Evolutionary conservation across 2,797 vertebrate species (phyloP), one percentile per base, ranked within the genome.

Genomic region (Microhierax caerulescens): DNA sequence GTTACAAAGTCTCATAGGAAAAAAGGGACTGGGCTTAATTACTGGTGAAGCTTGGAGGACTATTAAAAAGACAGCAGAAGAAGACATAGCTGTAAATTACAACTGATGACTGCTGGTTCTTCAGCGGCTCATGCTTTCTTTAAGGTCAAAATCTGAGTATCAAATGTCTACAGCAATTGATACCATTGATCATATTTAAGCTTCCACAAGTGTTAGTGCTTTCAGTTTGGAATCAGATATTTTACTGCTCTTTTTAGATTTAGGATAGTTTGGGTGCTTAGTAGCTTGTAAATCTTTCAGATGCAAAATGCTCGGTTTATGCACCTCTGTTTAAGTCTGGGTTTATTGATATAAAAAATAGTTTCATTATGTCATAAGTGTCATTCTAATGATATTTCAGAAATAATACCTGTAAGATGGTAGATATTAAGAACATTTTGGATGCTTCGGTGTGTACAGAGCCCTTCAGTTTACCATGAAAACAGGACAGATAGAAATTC

Each of bases 71-170:
- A 19, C 12, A 86, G 8, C 13, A 91, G 69, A 48, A 86, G 75
- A 90, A 67, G 41, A 59, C 32, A 47, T 13, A 37, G 7, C 7
- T 64, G 13, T 73, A 88, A 85, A 90, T 94, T 56, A 21, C 28
- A 64, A 1, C 23, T 21, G 47, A 48, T 74, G 32, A 61, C 15
- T 65, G 15, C 22, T 80, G 60, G 15, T 64, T 80, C 56, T 94
- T 96, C 76, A 73, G 50, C 4, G 2, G 34, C 37, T 84, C 9
- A 15, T 63, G 37, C 28, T 73, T 73, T 84, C 24, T 51, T 88
- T 93, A 94, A 76, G 47, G 77, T 94, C 59, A 82, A 85, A 95
- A 85, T 93, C 59, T 60, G 56, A 73, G 65, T 90, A 90, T 59
- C 24, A 89, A 65, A 73, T 61, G 25, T 74, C 73, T 88, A 77